Percentiles rank a stretch among this genome's conserved stretches.
These are phyloP conservation scores for Chymomyza fuscimana DNA, from an alignment of 2,888 invertebrate species.

Conservation along the genomic window DNA sequence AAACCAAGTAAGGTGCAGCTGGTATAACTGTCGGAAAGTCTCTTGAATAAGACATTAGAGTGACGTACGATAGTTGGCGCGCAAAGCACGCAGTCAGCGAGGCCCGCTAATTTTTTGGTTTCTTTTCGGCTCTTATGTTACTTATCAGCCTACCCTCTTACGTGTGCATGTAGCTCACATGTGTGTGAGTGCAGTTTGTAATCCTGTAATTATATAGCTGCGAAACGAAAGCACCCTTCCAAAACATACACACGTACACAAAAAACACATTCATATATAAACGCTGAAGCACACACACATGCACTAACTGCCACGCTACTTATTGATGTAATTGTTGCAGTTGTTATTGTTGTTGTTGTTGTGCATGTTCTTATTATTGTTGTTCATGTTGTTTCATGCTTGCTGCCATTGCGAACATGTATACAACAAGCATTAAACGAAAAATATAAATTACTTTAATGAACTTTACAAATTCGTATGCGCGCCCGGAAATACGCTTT, in stretches of 20 bases:
- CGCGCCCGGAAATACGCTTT: conserved; percentile 70
- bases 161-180: conserved; percentile 13
- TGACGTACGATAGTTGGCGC: no score
- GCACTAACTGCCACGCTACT: conserved; percentile 50
- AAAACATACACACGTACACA: conserved; percentile 12
- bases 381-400: conserved; percentile 42
- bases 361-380: conserved; percentile 16
- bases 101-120: no score
- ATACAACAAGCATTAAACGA: conserved; percentile 64
- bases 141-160: no score
- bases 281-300: conserved; percentile 16
- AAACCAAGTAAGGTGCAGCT: no score
- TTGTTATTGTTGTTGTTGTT: conserved; percentile 17
- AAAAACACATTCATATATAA: conserved; percentile 29
- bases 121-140: no score
- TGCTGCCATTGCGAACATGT: conserved; percentile 41
- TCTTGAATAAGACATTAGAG: no score
- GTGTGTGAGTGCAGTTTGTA: conserved; percentile 59
- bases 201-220: conserved; percentile 72
- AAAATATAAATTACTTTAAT: conserved; percentile 73
- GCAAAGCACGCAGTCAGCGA: no score
- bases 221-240: conserved; percentile 33
- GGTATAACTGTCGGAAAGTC: no score
- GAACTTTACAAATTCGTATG: conserved; percentile 73
- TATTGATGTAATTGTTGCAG: conserved; percentile 71